Percentiles rank a stretch among this genome's conserved stretches.
Conservation (phyloP, 2,888 invertebrate genomes). For the Orchesella flavescens region DNA sequence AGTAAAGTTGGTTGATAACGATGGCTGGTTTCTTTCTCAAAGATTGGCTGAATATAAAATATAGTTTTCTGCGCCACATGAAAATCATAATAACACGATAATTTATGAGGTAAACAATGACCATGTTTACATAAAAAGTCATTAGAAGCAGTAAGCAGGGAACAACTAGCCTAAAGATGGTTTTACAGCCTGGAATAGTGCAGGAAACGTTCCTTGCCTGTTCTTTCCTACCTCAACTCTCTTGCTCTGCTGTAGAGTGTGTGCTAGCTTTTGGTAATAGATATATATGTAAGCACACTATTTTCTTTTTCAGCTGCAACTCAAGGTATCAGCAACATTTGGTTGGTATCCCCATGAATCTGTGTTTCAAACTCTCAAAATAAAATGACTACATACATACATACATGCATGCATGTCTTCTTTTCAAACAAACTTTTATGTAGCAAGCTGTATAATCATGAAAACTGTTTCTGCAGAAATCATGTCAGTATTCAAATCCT, state of each 20-base stretch:
- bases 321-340: too few species aligned
- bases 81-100: constrained; percentile 63
- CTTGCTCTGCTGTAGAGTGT: too few species aligned
- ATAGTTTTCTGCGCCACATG: constrained; percentile 65
- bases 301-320: too few species aligned
- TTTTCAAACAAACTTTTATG: too few species aligned
- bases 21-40: constrained; percentile 50
- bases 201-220: not conserved
- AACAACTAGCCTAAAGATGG: constrained; percentile 2
- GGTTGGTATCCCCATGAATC: too few species aligned
- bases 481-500: constrained; percentile 3
- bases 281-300: too few species aligned
- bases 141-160: constrained; percentile 31
- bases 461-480: not conserved
- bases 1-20: too few species aligned
- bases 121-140: constrained; percentile 62
- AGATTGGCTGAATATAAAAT: constrained; percentile 58
- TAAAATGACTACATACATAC: too few species aligned
- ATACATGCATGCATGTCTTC: too few species aligned
- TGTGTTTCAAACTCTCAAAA: too few species aligned
- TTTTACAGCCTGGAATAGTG: not conserved
- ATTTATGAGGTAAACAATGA: constrained; percentile 64
- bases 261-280: too few species aligned
- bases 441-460: not conserved
- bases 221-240: too few species aligned